Percentiles rank a stretch among this genome's conserved stretches.
phyloP scores from a whole-genome alignment of 2,888 invertebrate species.

The Papilio protenor region DNA sequence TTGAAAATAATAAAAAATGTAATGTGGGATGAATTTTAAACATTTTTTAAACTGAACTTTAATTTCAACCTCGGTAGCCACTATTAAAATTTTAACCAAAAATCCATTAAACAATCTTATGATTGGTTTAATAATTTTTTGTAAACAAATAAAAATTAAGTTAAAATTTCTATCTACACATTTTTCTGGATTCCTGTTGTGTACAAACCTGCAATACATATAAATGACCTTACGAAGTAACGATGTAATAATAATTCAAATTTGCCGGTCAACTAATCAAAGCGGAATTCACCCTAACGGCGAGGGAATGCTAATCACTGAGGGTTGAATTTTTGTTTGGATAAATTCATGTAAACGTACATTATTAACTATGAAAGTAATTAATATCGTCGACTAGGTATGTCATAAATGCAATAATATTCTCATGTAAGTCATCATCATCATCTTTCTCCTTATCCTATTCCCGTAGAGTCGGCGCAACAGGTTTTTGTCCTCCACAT shows the following conservation, averaged over 20 bases:
- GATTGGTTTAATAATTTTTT: no score
- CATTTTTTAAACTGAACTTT: no score
- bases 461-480: no score
- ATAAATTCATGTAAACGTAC: constrained; percentile 21
- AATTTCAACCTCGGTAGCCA: no score
- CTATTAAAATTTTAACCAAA: background rate
- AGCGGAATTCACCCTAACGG: constrained; percentile 38
- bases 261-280: constrained; percentile 44
- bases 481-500: no score
- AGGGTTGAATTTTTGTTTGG: constrained; percentile 29
- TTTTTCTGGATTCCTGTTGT: background rate
- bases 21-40: no score
- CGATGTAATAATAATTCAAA: constrained; percentile 44
- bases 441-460: no score
- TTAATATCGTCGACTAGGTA: background rate
- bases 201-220: constrained; percentile 2
- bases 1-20: no score
- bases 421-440: no score
- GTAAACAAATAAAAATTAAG: background rate
- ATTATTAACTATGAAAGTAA: background rate
- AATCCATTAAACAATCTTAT: background rate
- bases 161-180: background rate
- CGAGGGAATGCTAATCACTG: constrained; percentile 34
- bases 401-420: no score
- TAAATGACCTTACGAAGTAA: constrained; percentile 39